Evolutionary conservation across 2,888 invertebrate genomes (phyloP).

Genomic region (Copidosoma aretas): DNA sequence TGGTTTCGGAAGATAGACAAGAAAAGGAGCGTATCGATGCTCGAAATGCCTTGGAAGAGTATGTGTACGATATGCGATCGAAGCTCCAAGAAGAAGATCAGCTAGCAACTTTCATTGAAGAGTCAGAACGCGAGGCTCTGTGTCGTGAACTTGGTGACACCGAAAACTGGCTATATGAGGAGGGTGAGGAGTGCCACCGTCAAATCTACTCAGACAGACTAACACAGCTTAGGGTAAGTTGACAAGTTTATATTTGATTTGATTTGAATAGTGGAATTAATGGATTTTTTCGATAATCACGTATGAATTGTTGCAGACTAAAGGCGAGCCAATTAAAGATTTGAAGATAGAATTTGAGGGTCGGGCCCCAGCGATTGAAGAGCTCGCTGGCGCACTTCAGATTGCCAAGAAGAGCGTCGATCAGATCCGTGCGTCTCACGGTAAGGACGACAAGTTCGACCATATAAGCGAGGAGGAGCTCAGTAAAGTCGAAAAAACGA

Average conservation of each 20-base stretch:
- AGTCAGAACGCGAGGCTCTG: slow-evolving; percentile 71
- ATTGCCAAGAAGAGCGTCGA: slow-evolving; percentile 82
- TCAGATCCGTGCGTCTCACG: slow-evolving; percentile 64
- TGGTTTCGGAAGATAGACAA: slow-evolving; percentile 85
- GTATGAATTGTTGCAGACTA: slow-evolving; percentile 65
- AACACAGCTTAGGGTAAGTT: slow-evolving; percentile 51
- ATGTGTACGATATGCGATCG: slow-evolving; percentile 94
- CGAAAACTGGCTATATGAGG: slow-evolving; percentile 97
- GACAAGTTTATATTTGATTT: neutral
- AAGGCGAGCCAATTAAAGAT: slow-evolving; percentile 89
- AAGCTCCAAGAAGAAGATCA: slow-evolving; percentile 81
- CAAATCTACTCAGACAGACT: slow-evolving; percentile 67
- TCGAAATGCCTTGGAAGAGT: slow-evolving; percentile 96
- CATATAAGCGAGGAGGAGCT: slow-evolving; percentile 86
- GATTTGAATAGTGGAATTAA: neutral
- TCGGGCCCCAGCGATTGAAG: slow-evolving; percentile 81
- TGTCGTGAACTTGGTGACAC: slow-evolving; percentile 78
- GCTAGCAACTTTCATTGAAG: slow-evolving; percentile 77
- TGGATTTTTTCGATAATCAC: neutral
- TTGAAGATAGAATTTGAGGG: slow-evolving; percentile 82
- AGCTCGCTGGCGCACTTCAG: slow-evolving; percentile 79
- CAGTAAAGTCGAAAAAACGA: slow-evolving; percentile 77
- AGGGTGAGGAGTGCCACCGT: slow-evolving; percentile 91
- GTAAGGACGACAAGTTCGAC: slow-evolving; percentile 75
- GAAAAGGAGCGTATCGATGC: slow-evolving; percentile 96